Conservation (phyloP, 2,113 vertebrate genomes). For the Serinus canaria region DNA sequence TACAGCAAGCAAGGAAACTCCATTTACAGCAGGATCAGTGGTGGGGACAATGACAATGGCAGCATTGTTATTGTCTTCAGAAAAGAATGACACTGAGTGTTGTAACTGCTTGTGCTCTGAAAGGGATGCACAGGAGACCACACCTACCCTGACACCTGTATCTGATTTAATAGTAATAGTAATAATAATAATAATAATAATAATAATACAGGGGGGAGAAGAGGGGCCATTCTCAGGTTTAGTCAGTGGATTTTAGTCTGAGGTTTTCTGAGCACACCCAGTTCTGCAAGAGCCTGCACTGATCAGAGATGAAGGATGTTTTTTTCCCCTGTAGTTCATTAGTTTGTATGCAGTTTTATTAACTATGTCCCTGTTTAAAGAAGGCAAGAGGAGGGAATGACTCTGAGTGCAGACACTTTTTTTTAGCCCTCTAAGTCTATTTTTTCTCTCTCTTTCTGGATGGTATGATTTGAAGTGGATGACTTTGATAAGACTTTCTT, state of each 20-base stretch:
- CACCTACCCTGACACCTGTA: neutral
- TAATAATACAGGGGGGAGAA: neutral
- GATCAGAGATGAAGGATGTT: neutral
- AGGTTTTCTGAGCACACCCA: neutral
- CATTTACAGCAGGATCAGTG: neutral
- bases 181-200: neutral
- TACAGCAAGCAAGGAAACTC: neutral
- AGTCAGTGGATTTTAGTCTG: neutral
- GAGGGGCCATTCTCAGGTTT: neutral
- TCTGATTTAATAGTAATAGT: neutral
- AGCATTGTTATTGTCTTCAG: neutral
- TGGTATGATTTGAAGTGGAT: constrained; percentile 29
- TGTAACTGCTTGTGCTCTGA: neutral
- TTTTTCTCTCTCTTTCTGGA: neutral
- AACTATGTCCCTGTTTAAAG: neutral
- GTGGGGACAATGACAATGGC: neutral
- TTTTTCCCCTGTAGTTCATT: neutral
- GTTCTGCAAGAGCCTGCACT: neutral
- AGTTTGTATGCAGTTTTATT: neutral
- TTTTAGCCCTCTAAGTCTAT: neutral
- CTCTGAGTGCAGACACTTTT: neutral
- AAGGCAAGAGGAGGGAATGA: neutral
- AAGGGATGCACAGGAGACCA: neutral
- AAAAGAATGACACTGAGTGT: neutral
- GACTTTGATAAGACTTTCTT: constrained; percentile 59